Evolutionary conservation across 2,888 invertebrate genomes (phyloP), one percentile per base, ranked within the genome.

Genomic region (Oscheius sp.): DNA sequence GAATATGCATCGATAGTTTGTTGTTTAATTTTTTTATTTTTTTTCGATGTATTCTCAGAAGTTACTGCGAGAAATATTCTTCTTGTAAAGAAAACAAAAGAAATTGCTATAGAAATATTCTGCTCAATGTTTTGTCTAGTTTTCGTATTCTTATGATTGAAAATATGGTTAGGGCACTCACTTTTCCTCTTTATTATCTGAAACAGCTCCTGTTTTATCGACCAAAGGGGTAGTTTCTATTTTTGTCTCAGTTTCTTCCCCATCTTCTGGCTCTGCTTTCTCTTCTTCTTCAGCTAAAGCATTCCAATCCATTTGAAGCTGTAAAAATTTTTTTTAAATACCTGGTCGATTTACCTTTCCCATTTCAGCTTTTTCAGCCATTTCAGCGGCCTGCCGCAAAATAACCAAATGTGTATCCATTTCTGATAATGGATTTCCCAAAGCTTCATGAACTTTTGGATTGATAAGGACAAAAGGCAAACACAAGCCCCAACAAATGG

Each of bases 401-500:
- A 79, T 74, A 6, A 74, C 73, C 21, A 84, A 46, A 72, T 81
- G 82, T 3, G 73, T 69, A 35, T 81, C 79, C 82, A 84, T 80
- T 69, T 76, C 73, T 46, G 69, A 69, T 53, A 82, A 72, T 9
- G 74, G 75, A 29, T 69, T 73, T 25, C 53, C 72, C 23, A 78
- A 49, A 21, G 70, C 68, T 52, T 77, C 82, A 61, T 78, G 78
- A 45, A 78, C 63, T 23, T 78, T 76, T n/a, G 71, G 75, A 69
- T 81, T 78, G 29, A 84, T 35, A 25, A 87, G 58, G 3, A 80
- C 76, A 73, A 84, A 85, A 12, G 87, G 86, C 29, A 80, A 58
- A n/a, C 78, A 75, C 53, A 86, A 66, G 1, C 84, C 76, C 85
- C 86, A 86, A 55, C 79, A 79, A 12, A 83, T 83, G 12, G 85